Percentiles rank a stretch among this genome's conserved stretches.
Conservation (phyloP, 1,140 invertebrate species). For the Drosophila arawakana region DNA sequence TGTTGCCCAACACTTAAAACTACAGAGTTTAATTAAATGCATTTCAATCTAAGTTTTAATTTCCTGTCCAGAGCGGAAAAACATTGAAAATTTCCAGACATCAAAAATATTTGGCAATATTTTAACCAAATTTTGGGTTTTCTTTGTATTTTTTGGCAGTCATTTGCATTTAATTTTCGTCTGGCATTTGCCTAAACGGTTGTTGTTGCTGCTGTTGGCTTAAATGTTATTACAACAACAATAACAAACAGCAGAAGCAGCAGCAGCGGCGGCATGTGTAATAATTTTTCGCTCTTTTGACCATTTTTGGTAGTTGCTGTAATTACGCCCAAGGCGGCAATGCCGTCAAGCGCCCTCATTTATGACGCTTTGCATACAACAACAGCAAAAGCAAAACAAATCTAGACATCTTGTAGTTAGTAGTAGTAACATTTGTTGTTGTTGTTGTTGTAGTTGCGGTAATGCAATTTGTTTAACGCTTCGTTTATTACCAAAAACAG, state of each 20-base stretch:
- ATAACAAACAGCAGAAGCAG: constrained; percentile 18
- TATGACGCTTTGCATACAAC: constrained; percentile 78
- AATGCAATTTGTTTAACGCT: constrained; percentile 83
- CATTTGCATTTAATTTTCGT: constrained; percentile 76
- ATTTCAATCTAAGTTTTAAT: constrained; percentile 27
- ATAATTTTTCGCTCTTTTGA: constrained; percentile 79
- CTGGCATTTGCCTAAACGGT: constrained; percentile 43
- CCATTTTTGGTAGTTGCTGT: constrained; percentile 76
- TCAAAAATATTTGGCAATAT: constrained; percentile 36
- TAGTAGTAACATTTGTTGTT: constrained; percentile 29
- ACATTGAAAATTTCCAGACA: constrained; percentile 14
- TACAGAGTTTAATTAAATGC: constrained; percentile 4
- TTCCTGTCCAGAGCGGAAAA: constrained; percentile 28
- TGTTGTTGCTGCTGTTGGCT: constrained; percentile 15
- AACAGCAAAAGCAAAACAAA: constrained; percentile 29
- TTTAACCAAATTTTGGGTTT: constrained; percentile 25
- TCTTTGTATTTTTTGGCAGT: constrained; percentile 16
- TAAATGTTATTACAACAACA: constrained; percentile 49
- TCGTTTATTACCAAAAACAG: constrained; percentile 82
- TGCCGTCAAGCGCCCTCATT: constrained; percentile 70
- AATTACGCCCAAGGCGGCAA: constrained; percentile 74
- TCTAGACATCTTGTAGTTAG: constrained; percentile 32
- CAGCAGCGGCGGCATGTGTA: constrained; percentile 38
- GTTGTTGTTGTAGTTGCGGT: constrained; percentile 59
- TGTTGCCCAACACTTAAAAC: constrained; percentile 16